These are phyloP conservation scores for Sinocyclocheilus anophthalmus DNA, from an alignment of 2,113 vertebrate species.

Conservation along the genomic window DNA sequence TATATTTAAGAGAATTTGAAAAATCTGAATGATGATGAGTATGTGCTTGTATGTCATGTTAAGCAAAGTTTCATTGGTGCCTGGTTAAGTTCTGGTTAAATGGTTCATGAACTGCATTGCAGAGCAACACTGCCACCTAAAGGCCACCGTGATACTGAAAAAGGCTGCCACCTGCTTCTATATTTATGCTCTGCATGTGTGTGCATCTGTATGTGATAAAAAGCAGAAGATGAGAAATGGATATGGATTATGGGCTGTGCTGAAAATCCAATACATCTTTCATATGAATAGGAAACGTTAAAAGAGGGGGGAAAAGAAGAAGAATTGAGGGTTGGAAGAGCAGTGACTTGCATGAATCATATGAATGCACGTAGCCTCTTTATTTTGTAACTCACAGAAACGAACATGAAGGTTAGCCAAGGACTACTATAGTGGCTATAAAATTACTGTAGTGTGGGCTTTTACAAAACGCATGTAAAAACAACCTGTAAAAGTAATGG, in stretches of 20 bases:
- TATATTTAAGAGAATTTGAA: background rate
- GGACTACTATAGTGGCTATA: constrained; percentile 32
- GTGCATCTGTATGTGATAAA: constrained; percentile 14
- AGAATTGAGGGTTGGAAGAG: background rate
- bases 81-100: constrained; percentile 33
- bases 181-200: background rate
- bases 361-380: background rate
- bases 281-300: background rate
- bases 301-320: background rate
- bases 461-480: constrained; percentile 52
- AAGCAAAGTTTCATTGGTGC: constrained; percentile 14
- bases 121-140: constrained; percentile 57
- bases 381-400: constrained; percentile 9
- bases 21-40: constrained; percentile 15
- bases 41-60: constrained; percentile 4
- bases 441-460: constrained; percentile 42
- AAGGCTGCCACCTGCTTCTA: background rate
- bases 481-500: constrained; percentile 55
- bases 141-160: constrained; percentile 4
- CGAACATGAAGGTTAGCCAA: constrained; percentile 48
- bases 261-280: constrained; percentile 32
- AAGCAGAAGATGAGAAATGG: constrained; percentile 9
- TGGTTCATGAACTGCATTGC: background rate
- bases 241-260: constrained; percentile 11
- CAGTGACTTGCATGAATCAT: background rate